Evolutionary conservation across 2,113 vertebrate species (phyloP).

Genomic region (Gulo gulo): DNA sequence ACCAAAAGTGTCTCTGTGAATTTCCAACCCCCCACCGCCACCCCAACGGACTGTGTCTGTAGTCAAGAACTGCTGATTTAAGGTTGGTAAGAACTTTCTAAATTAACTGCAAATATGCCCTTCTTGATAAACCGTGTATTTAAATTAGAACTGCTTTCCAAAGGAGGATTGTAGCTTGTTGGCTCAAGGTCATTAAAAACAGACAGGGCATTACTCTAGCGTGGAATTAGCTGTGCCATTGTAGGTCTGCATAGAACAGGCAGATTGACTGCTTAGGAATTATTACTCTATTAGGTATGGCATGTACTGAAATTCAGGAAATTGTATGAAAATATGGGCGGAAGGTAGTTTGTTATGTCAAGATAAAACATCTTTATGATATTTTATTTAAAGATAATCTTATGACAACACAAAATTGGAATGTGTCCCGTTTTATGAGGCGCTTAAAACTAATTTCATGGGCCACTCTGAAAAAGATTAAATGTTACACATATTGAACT

Average conservation of each 20-base stretch:
- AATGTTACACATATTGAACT: background rate
- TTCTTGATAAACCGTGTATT: background rate
- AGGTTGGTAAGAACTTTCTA: background rate
- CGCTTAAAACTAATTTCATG: background rate
- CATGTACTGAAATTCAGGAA: constrained; percentile 26
- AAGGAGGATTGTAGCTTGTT: background rate
- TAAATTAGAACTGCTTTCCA: background rate
- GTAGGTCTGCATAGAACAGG: background rate
- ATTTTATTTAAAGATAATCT: constrained; percentile 35
- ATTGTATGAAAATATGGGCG: background rate
- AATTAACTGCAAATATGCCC: background rate
- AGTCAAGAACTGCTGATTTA: background rate
- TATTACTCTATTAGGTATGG: background rate
- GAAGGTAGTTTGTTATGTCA: background rate
- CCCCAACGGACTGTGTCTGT: background rate
- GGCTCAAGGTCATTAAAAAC: constrained; percentile 36
- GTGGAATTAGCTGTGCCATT: background rate
- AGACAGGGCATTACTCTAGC: background rate
- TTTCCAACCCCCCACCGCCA: background rate
- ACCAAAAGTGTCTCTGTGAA: background rate
- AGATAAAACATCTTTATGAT: background rate
- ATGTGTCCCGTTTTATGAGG: background rate
- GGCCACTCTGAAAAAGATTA: background rate
- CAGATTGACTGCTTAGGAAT: background rate
- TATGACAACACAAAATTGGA: background rate